Evolutionary conservation across 64 coral and sea anemone species (phyloP), one percentile per base, ranked within the genome.

Genomic region (Stichodactyla helianthus): DNA sequence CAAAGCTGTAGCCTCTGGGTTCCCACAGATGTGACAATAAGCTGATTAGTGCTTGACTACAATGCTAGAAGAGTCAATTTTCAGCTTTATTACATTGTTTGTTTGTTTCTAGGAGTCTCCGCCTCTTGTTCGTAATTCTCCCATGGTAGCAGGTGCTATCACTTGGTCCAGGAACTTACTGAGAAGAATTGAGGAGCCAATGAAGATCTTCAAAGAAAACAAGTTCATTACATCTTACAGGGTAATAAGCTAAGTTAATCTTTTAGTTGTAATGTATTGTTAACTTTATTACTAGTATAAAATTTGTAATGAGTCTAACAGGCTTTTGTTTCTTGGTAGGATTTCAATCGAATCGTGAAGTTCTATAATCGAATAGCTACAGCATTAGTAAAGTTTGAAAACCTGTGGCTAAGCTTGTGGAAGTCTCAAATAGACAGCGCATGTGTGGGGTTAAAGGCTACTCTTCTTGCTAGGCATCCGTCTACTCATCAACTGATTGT

Each of bases 151-250:
- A 65, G 97, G 97, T 51, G 93, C 97, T 8, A 99, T 99, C 78
- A 95, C 88, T 26, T 99, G 97, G 97, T 99, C 93, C 6, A 87
- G 97, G 31, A 87, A 86, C 25, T 58, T 99, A 57, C 85, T 99
- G 87, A 94, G 92, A 88, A 88, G 89, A 83, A 99, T 99, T 86
- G 97, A 99, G 63, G 97, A 99, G 70, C 97, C 97, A 26, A 99
- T 99, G 97, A 99, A 93, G 86, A 88, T 99, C 59, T 99, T 99
- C 82, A 99, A 99, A 74, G 97, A 99, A 55, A 99, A 99, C 62
- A 99, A 99, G 77, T 99, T 95, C 71, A 74, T 95, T 6, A 95
- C 97, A 88, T 71, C 93, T 51, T 95, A 95, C 67, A 54, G 97
- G 54, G 97, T 99, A 85, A 85, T 7, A 44, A 44, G 35, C 35